These are phyloP conservation scores for Corvus hawaiiensis DNA, from an alignment of 2,113 vertebrate species.

Conservation along the genomic window DNA sequence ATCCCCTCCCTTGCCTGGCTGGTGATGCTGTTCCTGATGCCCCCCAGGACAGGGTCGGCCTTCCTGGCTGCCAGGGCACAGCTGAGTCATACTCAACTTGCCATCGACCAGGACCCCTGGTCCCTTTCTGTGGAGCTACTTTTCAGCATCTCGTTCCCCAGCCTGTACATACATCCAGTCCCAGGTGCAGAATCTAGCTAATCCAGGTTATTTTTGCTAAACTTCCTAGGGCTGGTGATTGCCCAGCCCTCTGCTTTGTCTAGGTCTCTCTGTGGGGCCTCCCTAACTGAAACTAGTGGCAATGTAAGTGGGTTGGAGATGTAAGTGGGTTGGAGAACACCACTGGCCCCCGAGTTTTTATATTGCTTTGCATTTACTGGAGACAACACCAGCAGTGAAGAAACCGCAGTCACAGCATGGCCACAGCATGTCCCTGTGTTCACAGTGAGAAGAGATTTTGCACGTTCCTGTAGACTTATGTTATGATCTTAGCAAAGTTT, in stretches of 20 bases:
- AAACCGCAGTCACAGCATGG: not conserved
- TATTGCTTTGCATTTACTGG: not conserved
- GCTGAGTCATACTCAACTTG: not conserved
- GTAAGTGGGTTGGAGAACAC: not conserved
- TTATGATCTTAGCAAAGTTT: not conserved
- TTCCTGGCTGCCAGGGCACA: not conserved
- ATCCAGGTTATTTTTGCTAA: not conserved
- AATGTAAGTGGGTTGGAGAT: not conserved
- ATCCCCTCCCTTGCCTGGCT: fast-evolving
- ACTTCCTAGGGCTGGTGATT: not conserved
- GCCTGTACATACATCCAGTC: not conserved
- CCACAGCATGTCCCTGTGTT: not conserved
- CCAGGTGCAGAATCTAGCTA: not conserved
- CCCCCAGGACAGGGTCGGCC: fast-evolving
- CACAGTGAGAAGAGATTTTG: not conserved
- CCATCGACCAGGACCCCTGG: fast-evolving
- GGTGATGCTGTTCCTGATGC: fast-evolving
- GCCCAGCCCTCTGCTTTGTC: not conserved
- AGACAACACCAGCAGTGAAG: not conserved
- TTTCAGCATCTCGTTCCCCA: not conserved
- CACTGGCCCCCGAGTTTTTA: not conserved
- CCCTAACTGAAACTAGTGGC: not conserved
- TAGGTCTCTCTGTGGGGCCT: not conserved
- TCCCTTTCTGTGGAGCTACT: fast-evolving
- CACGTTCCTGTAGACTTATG: not conserved